A percentile compares a stretch with the other conserved stretches of the same genome.
Conservation (phyloP, 2,797 vertebrate species). For the Catamblyrhynchus diadema region DNA sequence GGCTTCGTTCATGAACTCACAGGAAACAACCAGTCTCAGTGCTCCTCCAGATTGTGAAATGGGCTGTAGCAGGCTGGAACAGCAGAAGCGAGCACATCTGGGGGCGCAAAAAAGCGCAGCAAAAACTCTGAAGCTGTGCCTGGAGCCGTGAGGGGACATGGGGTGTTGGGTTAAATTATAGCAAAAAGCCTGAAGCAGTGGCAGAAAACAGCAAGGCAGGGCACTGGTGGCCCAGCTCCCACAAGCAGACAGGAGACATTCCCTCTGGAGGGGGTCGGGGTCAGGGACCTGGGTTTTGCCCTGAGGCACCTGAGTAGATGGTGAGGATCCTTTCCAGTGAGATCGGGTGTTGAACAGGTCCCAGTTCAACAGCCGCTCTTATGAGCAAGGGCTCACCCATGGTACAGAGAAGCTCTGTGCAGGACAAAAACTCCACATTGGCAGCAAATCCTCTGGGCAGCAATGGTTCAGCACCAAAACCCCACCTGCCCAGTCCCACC, state of each 20-base stretch:
- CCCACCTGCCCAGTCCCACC: background rate
- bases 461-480: background rate
- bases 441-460: background rate
- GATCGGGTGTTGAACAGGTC: fast-evolving
- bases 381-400: background rate
- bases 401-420: background rate
- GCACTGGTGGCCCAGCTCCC: fast-evolving
- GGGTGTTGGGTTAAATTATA: background rate
- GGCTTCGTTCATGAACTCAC: fast-evolving
- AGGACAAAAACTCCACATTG: background rate
- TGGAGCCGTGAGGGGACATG: fast-evolving
- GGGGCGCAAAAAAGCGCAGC: fast-evolving
- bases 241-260: background rate
- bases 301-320: background rate
- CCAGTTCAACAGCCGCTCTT: fast-evolving
- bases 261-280: fast-evolving
- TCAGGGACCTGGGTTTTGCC: fast-evolving
- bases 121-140: background rate
- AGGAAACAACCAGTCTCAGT: fast-evolving
- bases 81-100: fast-evolving
- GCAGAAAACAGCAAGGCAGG: background rate
- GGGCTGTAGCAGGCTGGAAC: background rate
- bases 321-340: background rate
- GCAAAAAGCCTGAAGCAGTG: background rate
- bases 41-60: fast-evolving